Percentiles rank a stretch among this genome's conserved stretches.
Evolutionary conservation across 2,113 vertebrate species (phyloP).

Genomic region (Oreochromis tanganicae): DNA sequence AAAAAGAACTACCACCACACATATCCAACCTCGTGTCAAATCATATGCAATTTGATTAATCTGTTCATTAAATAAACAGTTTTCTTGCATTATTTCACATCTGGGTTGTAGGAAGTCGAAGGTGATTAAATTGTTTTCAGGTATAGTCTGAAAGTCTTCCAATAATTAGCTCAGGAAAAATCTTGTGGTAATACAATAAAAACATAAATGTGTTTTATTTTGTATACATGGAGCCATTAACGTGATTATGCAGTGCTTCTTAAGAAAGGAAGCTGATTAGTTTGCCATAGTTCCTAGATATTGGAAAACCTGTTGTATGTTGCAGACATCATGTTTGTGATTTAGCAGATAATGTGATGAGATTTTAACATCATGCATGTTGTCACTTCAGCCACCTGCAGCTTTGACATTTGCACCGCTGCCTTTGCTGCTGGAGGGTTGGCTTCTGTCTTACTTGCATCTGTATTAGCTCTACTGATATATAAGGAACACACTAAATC

Average conservation of each 20-base stretch:
- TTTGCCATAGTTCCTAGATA: neutral
- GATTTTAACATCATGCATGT: neutral
- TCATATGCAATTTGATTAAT: neutral
- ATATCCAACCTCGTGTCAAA: neutral
- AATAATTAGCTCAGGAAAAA: neutral
- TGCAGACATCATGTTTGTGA: neutral
- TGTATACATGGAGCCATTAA: neutral
- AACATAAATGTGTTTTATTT: neutral
- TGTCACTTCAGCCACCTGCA: neutral
- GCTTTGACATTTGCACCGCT: fast-evolving
- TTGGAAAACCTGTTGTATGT: fast-evolving
- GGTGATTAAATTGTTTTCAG: neutral
- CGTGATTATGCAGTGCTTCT: fast-evolving
- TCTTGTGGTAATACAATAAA: neutral
- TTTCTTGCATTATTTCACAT: neutral
- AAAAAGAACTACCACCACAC: fast-evolving
- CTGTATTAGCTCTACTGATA: fast-evolving
- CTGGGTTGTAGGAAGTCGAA: neutral
- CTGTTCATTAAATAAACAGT: neutral
- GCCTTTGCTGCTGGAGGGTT: neutral
- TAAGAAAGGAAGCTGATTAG: neutral
- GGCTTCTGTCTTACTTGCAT: fast-evolving
- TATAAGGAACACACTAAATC: neutral
- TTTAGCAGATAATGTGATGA: neutral
- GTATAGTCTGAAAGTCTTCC: neutral